These are phyloP conservation scores for Dipodomys ordii DNA, from an alignment of 2,113 vertebrate genomes.

Conservation along the genomic window DNA sequence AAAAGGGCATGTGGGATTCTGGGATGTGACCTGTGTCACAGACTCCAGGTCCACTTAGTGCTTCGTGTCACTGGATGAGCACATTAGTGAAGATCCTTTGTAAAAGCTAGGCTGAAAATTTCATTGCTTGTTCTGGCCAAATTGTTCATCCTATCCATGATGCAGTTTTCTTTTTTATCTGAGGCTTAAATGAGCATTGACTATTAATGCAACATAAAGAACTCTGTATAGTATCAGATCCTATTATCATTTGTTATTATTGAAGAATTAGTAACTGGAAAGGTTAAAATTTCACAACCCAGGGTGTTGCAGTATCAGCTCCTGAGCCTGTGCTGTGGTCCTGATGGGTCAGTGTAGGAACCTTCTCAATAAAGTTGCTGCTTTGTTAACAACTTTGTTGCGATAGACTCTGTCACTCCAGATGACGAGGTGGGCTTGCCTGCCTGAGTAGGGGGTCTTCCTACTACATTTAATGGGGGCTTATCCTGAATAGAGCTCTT, in stretches of 20 bases:
- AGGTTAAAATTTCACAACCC: slow-evolving; percentile 26
- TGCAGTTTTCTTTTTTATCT: neutral
- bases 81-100: neutral
- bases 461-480: too few species aligned
- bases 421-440: too few species aligned
- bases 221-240: neutral
- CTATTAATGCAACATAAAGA: slow-evolving; percentile 8
- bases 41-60: neutral
- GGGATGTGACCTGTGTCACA: neutral
- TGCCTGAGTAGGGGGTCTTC: too few species aligned
- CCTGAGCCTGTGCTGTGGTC: too few species aligned
- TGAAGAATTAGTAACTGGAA: slow-evolving; percentile 28
- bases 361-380: too few species aligned
- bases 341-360: too few species aligned
- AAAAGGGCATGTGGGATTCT: neutral
- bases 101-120: neutral
- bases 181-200: neutral
- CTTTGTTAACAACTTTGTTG: too few species aligned
- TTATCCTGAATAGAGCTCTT: too few species aligned
- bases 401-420: too few species aligned
- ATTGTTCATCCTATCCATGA: neutral
- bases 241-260: neutral
- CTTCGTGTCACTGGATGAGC: neutral
- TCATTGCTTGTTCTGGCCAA: neutral
- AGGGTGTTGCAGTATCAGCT: too few species aligned